Conservation (phyloP, 2,888 invertebrate species). For the Drosophila percnosoma region DNA sequence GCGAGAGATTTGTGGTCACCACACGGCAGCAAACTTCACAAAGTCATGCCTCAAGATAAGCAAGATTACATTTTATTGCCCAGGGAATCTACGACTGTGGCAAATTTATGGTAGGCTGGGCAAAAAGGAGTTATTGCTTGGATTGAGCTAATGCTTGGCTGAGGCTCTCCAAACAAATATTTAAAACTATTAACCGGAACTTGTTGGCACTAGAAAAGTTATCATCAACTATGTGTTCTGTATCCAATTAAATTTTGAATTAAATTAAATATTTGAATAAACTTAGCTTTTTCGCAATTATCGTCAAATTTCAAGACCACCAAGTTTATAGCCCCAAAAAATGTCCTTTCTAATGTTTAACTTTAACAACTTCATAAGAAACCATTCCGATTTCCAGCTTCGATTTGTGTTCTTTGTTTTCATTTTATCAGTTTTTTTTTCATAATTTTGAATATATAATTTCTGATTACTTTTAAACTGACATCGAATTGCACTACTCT, state of each 20-base stretch:
- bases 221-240: not conserved
- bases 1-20: slow-evolving; percentile 52
- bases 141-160: not conserved
- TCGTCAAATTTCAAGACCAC: too few relatives aligned
- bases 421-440: not conserved
- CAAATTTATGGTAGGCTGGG: slow-evolving; percentile 8
- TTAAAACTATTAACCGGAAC: not conserved
- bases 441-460: not conserved
- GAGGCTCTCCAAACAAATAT: not conserved
- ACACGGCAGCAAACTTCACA: slow-evolving; percentile 11
- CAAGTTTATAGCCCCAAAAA: fast-evolving
- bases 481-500: not conserved
- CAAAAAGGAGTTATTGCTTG: not conserved
- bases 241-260: too few relatives aligned
- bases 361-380: not conserved
- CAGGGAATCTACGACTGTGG: slow-evolving; percentile 9
- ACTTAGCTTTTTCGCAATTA: too few relatives aligned
- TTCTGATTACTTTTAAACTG: not conserved
- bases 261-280: not conserved
- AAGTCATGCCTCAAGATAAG: slow-evolving; percentile 58
- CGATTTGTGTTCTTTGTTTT: not conserved
- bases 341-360: fast-evolving
- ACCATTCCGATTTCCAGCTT: not conserved
- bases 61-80: slow-evolving; percentile 64
- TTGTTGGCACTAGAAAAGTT: fast-evolving